Conservation (phyloP, 1,140 invertebrate species). For the Sminthurinus signatus region DNA sequence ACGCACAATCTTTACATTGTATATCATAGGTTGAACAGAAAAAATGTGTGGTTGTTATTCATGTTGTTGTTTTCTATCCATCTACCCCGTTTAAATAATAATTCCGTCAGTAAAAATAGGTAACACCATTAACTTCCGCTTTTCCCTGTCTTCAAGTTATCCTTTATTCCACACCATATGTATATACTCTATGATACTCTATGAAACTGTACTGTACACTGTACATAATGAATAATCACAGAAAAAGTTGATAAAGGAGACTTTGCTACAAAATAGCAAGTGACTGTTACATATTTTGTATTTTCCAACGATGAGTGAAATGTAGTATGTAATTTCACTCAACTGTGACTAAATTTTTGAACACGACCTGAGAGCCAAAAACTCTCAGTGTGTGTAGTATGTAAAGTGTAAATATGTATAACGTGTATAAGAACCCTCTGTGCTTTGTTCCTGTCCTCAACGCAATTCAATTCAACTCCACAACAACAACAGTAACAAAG, state of each 20-base stretch:
- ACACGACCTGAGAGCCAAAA: background rate
- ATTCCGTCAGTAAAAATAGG: background rate
- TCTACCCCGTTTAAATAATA: no score
- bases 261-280: background rate
- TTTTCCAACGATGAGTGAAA: no score
- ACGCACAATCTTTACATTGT: background rate
- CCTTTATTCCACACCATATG: no score
- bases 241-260: background rate
- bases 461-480: background rate
- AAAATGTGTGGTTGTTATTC: background rate
- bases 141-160: background rate
- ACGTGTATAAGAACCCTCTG: background rate
- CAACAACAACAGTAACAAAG: background rate
- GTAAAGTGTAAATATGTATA: background rate
- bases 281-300: background rate
- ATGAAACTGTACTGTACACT: no score
- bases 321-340: background rate
- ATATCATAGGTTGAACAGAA: background rate
- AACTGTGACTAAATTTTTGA: constrained; percentile 3
- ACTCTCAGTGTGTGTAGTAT: background rate
- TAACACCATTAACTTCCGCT: background rate
- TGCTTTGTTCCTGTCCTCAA: background rate
- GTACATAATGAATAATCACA: no score
- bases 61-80: no score
- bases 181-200: no score